Evolutionary conservation across 2,113 vertebrate genomes (phyloP), one percentile per base, ranked within the genome.

Genomic region (Notechis scutatus): DNA sequence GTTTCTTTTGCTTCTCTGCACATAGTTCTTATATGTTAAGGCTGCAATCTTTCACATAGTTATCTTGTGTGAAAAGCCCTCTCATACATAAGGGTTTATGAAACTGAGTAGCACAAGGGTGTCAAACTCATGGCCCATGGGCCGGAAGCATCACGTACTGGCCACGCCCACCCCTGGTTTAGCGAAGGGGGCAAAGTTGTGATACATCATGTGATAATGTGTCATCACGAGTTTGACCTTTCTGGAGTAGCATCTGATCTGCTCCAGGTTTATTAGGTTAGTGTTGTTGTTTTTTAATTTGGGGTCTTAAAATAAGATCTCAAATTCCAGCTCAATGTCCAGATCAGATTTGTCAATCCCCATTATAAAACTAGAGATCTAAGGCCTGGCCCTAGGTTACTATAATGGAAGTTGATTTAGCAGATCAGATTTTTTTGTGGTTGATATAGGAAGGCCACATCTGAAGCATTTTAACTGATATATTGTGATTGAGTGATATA

Each of bases 291-390:
- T 12, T 52, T 12, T 52, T 12, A 52, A 52, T 12, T 52, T 52
- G 11, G 11, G 50, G 3, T 52, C 50, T 52, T 52, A 52, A 52
- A 52, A 52, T 52, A 52, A 52, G 50, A 98, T 93, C 97, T 97
- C 4, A 93, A 92, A 89, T 98, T 98, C 95, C 97, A 96, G 81
- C 96, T 97, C 39, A 97, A 98, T 93, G 96, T 98, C 52, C 97
- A 98, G 93, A 98, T 97, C 39, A 98, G 98, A 91, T 90, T 98
- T 96, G 98, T 98, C 90, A 98, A 97, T 92, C 97, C 96, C 45
- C 97, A 98, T 93, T 98, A 97, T 95, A 97, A 64, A 98, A 92
- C 96, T 97, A 3, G 47, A 50, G 47, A 50, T 50, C 8, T 50
- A 50, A 97, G 98, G 96, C 23, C 97, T 97, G 95, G 97, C 97